Base-by-base conservation (phyloP, 2,797 vertebrate genomes). In the Florisuga fusca region DNA sequence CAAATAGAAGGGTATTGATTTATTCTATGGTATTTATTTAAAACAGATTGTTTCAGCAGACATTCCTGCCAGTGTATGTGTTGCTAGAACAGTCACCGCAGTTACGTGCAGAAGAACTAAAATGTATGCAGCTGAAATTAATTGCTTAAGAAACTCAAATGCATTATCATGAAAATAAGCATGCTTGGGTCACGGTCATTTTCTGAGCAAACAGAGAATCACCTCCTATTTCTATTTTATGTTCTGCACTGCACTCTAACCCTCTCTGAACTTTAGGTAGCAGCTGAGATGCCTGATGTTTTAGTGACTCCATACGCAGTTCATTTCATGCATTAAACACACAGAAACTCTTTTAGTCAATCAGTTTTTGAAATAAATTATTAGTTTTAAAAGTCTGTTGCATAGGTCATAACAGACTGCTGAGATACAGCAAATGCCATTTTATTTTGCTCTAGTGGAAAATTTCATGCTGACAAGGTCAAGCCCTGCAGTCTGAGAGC, bases 391-490 rank as follows among this genome's bases (percentile, higher is more conserved):
- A 93, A 97, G 93, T 76, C 58, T 68, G 75, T 88, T 95, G 89
- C 87, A 79, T 96, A 95, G 95, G 93, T 92, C 94, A 94, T 90
- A 86, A 71, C 87, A 93, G 93, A 91, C 69, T 53, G 79, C 92
- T 84, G 76, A 95, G 93, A 93, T 73, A 85, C 54, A 78, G 92
- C 76, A 74, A 95, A 57, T 87, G 55, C 71, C 69, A 48, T 89
- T 95, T 95, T 96, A 61, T 95, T 97, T 97, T 96, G 86, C 93
- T 96, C 43, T 92, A 84, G 93, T 97, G 95, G 94, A 96, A 97
- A 93, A 95, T 93, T 94, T 94, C 79, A n/a, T 90, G 87, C 95
- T 97, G 97, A 96, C 97, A 97, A 97, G 96, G 95, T 97, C 95
- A 93, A 81, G 80, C 79, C 73, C 93, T 87, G 90, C 80, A 95